Base-by-base conservation (phyloP, 2,888 invertebrate genomes). In the Leistus spinibarbis region DNA sequence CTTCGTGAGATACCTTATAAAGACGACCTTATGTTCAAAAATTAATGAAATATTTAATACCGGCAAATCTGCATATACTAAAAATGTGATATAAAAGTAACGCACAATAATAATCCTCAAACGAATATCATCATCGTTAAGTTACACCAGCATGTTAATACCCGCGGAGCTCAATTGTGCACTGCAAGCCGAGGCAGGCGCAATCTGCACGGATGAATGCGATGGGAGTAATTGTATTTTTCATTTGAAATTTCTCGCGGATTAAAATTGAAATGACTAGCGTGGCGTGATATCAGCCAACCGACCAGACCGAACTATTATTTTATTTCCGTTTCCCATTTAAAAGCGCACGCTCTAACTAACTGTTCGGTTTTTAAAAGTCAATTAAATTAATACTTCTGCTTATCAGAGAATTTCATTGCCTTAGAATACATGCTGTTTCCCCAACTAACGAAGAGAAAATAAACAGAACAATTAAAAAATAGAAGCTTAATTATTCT, bases 221-320 rank as follows among this genome's bases (percentile, higher is more conserved):
- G 10, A 64, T 7, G 10, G 24, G 23, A 17, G 20, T 62, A 60
- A 69, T 69, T 69, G 57, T 69, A 69, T 69, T 69, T 64, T 69
- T 57, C 69, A 69, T 69, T 64, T 69, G 27, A 60, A 62, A 62
- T 68, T 69, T 69, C 53, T 3, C 24, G 16, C 64, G 40, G 69
- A 69, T 69, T 69, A 69, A 62, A 69, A 69, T 62, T 62, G 57
- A 57, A 69, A 69, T 57, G 57, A 69, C 69, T 60, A 19, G n/a
- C 62, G 19, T 40, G 62, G 40, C 40, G 40, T 13, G 40, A 40
- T 40, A 40, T 16, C 40, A 19, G 17, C 60, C 64, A 24, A 16
- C n/a, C 16, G 64, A 27, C 2, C 40, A 16, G 64, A 27, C 2
- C 40, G 16, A 40, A 63, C 63, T 54, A 71, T 71, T 71, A 64